Percentiles rank a stretch among this genome's conserved stretches.
phyloP scores from a whole-genome alignment of 2,888 invertebrate genomes.

The Emesis castigata region DNA sequence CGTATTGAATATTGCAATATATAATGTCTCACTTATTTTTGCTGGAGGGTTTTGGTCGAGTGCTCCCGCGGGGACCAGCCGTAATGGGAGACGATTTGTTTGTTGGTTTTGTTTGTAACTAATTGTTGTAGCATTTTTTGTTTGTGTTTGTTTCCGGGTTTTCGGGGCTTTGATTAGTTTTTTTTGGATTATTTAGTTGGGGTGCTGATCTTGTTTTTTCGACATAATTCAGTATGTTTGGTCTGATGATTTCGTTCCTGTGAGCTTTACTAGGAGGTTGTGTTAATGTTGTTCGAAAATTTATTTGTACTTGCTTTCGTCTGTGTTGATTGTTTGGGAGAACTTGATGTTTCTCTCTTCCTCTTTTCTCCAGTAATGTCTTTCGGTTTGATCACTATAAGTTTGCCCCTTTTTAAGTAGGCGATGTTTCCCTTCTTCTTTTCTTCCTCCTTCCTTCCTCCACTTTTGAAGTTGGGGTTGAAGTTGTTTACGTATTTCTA shows the following conservation, averaged over 20 bases:
- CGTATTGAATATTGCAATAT: neutral
- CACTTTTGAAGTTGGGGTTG: neutral
- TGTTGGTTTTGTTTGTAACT: neutral
- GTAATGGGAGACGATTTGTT: neutral
- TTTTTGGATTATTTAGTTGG: conserved; percentile 1
- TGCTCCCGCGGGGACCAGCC: neutral
- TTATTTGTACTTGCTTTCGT: neutral
- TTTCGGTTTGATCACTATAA: conserved; percentile 7
- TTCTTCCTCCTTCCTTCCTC: conserved; percentile 20
- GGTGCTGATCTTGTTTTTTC: neutral
- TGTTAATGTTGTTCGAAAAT: too few relatives aligned
- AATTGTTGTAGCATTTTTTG: neutral
- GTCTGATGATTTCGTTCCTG: too few relatives aligned
- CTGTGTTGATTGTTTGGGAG: neutral
- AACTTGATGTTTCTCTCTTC: neutral
- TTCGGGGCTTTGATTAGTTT: neutral
- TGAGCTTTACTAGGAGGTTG: too few relatives aligned
- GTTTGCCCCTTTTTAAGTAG: conserved; percentile 24
- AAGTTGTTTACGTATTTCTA: too few relatives aligned
- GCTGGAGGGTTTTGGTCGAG: neutral
- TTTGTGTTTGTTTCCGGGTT: neutral
- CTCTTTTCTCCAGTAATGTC: neutral
- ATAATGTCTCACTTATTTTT: neutral
- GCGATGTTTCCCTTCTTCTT: conserved; percentile 39
- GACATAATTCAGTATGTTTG: too few relatives aligned